Evolutionary conservation across 1,140 invertebrate genomes (phyloP), one percentile per base, ranked within the genome.

Genomic region (Proctacanthus coquilletti): DNA sequence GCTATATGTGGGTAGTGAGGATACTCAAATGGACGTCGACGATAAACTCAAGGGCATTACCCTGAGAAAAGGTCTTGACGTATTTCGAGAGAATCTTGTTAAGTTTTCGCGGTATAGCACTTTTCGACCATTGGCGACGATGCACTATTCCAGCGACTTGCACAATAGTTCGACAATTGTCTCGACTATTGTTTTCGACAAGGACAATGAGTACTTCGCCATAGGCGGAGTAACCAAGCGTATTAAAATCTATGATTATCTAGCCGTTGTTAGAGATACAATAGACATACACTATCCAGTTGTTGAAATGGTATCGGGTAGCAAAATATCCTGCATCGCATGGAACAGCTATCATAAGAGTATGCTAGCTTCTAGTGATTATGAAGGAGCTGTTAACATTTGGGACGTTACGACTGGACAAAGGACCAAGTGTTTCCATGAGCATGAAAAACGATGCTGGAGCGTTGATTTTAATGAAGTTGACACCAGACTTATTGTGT

Each of bases 361-460:
- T 40, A 75, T 82, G 51, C 60, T 96, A 20, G 88, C 86, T 0
- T 92, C 86, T n/a, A 84, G 84, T 42, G 91, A 96, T 65, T 96
- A 96, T 61, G 91, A 95, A 62, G 91, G 91, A 17, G 86, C 80
- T 1, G 88, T 96, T 0, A 82, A 81, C 5, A 72, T 96, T 11
- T 96, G 92, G 92, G 92, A 97, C 65, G 84, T 84, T 1, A 74
- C 72, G 15, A 84, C 80, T 1, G 78, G 76, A n/a, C 72, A 80
- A 46, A 69, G 68, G 46, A 81, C 73, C 4, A 74, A 78, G 45
- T 71, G 72, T 18, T 80, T 80, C 52, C 74, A 89, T 56, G 91
- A 96, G 60, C 92, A 96, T 62, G 89, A 96, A 59, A 95, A 94
- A 59, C 66, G 91, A 36, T 93, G 88, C 57, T 97, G 92, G 92